Evolutionary conservation across 53 echinoderm and acorn worm species (phyloP), one percentile per base, ranked within the genome.

Genomic region (Stichopus horrens): DNA sequence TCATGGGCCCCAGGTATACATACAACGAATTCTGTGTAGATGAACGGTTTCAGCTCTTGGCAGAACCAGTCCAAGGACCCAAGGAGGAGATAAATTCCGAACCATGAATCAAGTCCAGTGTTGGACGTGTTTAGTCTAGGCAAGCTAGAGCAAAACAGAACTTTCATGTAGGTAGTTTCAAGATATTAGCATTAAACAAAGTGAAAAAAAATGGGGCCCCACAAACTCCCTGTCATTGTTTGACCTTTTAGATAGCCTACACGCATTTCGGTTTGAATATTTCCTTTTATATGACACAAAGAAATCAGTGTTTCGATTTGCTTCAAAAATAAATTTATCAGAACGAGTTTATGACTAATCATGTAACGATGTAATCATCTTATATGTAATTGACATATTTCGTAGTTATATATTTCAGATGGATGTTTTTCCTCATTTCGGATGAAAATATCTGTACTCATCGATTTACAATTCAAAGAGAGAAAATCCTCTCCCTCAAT

Each of bases 41-140:
- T 63, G 7, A 63, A 63, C 63, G 10, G 63, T 16, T 16, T 37
- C 37, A 37, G 37, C 37, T 37, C 37, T 0, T 16, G 63, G 7
- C 11, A 13, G 16, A 63, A 63, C 63, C 63, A 63, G 63, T 63
- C 63, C 16, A 16, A 10, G 16, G 16, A 63, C 63, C 16, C 16
- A 16, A 37, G 37, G 37, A 37, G 10, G 16, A 63, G 63, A 63
- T 16, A 63, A 16, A 63, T 63, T 13, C 63, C 63, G 7, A 37
- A 63, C 63, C 63, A 63, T 63, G 63, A 63, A 63, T 63, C 63
- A 63, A 63, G 11, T 10, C 63, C 63, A 63, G 16, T 16, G 63
- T 63, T 63, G 63, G 63, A 63, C 63, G 63, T 63, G 63, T 63
- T 63, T 63, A 63, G 63, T 63, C 63, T 63, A 63, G 63, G 63